Evolutionary conservation across 1,140 invertebrate genomes (phyloP).

Genomic region (Colletes gigas): DNA sequence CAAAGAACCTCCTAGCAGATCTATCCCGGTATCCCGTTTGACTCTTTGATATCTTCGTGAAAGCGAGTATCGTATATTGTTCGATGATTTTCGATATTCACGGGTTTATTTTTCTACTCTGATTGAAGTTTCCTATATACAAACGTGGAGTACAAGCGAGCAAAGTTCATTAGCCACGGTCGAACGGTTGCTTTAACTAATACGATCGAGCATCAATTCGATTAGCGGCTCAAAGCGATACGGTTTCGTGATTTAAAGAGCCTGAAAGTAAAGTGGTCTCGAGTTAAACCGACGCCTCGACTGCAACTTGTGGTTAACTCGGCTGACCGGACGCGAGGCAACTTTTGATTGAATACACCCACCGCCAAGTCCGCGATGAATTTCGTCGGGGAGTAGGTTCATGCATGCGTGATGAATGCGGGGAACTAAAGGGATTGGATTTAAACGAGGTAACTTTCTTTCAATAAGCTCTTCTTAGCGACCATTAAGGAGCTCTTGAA

Average conservation of each 20-base stretch:
- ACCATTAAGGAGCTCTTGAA: constrained; percentile 50
- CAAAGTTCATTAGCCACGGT: neutral
- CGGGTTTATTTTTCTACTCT: no score
- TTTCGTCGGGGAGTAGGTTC: neutral
- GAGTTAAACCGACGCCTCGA: neutral
- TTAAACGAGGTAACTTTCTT: constrained; percentile 59
- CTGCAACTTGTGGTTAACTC: neutral
- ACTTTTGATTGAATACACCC: constrained; percentile 3
- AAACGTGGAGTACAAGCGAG: neutral
- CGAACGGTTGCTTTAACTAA: neutral
- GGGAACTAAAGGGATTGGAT: constrained; percentile 48
- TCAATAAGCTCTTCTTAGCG: constrained; percentile 56
- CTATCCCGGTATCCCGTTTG: no score
- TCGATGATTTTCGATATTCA: neutral
- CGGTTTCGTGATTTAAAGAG: neutral
- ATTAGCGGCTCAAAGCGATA: no score
- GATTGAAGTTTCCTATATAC: no score
- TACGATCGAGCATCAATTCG: neutral
- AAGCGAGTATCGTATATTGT: neutral
- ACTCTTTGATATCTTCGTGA: neutral
- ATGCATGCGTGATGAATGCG: constrained; percentile 48
- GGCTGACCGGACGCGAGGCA: neutral
- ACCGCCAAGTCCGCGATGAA: neutral
- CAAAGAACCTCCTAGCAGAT: no score
- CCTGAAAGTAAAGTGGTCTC: neutral